These are phyloP conservation scores for Xiphophorus maculatus DNA, from an alignment of 2,113 vertebrate species.

Conservation along the genomic window DNA sequence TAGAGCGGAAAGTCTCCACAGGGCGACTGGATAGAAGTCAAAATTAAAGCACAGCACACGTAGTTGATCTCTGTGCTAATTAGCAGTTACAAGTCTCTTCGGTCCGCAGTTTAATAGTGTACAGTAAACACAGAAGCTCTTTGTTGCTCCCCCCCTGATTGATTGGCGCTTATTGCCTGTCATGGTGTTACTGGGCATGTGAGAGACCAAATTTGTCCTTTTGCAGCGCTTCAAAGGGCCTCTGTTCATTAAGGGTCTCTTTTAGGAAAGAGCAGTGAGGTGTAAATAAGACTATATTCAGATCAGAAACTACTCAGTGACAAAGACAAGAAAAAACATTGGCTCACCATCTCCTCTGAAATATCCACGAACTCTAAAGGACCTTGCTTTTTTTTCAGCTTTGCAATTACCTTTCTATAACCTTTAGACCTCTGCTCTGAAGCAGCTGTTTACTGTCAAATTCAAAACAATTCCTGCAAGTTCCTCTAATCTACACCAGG, in stretches of 20 bases:
- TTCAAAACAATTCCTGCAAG: constrained; percentile 23
- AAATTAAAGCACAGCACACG: constrained; percentile 50
- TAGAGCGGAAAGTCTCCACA: constrained; percentile 73
- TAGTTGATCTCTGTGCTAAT: constrained; percentile 52
- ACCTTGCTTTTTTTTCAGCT: constrained; percentile 28
- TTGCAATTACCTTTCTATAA: constrained; percentile 29
- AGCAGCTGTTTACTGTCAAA: constrained; percentile 46
- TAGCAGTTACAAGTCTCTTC: constrained; percentile 56
- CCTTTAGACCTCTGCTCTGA: constrained; percentile 32
- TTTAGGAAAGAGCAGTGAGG: constrained; percentile 13
- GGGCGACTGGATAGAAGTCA: constrained; percentile 57
- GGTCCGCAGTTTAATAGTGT: constrained; percentile 40
- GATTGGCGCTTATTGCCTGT: constrained; percentile 45
- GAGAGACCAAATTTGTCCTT: constrained; percentile 35
- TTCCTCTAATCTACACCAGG: constrained; percentile 34
- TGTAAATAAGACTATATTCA: constrained; percentile 46
- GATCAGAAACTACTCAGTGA: constrained; percentile 30
- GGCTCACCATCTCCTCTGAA: constrained; percentile 11
- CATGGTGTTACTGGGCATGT: constrained; percentile 32
- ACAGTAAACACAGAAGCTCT: constrained; percentile 61
- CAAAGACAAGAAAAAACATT: constrained; percentile 34
- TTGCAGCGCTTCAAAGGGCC: constrained; percentile 44
- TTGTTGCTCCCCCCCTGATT: constrained; percentile 41
- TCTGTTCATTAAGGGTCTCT: constrained; percentile 29
- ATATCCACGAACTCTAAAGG: constrained; percentile 46